Conservation (phyloP, 2,797 vertebrate species). For the Melopsittacus undulatus region DNA sequence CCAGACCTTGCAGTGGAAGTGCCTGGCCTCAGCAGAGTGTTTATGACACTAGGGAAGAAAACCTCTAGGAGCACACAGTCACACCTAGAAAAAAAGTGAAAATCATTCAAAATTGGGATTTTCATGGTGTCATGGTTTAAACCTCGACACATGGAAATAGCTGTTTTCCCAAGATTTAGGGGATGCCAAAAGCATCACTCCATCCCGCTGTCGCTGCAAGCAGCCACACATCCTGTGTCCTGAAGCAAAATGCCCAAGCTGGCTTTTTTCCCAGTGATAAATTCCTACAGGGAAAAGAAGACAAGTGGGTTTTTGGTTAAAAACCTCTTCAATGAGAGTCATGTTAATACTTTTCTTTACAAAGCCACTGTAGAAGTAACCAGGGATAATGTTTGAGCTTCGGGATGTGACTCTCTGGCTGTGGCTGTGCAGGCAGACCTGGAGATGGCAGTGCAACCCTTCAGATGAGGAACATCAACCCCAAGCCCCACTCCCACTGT, state of each 20-base stretch:
- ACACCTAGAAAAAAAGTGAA: accelerated
- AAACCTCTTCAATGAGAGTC: neutral
- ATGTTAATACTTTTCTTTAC: accelerated
- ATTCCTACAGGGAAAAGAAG: neutral
- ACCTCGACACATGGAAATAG: no score
- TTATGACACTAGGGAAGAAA: neutral
- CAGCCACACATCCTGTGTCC: accelerated
- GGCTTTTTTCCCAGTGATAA: neutral
- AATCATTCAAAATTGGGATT: accelerated
- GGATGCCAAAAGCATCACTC: no score
- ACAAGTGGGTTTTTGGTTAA: accelerated
- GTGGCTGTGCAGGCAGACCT: slow-evolving; percentile 4
- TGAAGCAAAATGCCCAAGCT: neutral
- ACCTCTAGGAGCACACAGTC: no score
- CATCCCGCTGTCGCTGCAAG: accelerated
- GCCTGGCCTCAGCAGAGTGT: neutral
- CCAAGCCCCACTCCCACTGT: neutral
- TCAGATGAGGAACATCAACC: neutral
- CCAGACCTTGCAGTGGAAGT: neutral
- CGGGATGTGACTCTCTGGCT: accelerated
- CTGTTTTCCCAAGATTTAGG: neutral
- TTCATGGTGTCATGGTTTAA: no score
- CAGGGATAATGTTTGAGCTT: accelerated
- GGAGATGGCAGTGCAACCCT: slow-evolving; percentile 73
- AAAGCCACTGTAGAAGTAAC: neutral